Conservation (phyloP, 2,113 vertebrate species). For the Microtus montanus region DNA sequence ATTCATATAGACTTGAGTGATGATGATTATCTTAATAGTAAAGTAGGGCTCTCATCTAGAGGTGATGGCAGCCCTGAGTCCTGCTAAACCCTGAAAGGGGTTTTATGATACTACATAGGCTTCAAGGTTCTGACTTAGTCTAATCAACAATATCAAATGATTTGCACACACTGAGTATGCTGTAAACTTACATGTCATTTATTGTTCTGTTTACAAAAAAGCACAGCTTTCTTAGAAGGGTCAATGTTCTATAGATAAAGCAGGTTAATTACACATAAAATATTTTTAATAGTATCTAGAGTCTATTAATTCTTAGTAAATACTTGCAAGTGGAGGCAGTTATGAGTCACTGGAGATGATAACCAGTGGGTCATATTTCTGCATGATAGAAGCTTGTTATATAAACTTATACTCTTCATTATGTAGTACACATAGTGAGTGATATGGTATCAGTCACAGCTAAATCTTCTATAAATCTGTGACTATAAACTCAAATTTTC, state of each 20-base stretch:
- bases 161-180: not conserved
- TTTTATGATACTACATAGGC: not conserved
- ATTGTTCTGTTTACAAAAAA: not conserved
- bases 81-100: not conserved
- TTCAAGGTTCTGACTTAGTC: not conserved
- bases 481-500: constrained; percentile 32
- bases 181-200: not conserved
- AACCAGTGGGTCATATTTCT: not conserved
- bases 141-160: not conserved
- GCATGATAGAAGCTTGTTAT: not conserved
- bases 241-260: not conserved
- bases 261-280: not conserved
- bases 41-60: not conserved
- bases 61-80: not conserved
- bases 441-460: not conserved
- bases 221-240: not conserved
- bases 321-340: not conserved
- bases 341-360: not conserved
- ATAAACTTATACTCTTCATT: not conserved
- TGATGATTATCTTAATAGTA: not conserved
- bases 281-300: not conserved
- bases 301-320: not conserved
- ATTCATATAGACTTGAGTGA: not conserved
- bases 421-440: not conserved
- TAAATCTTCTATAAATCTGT: constrained; percentile 11